These are phyloP conservation scores for Strix uralensis DNA, from an alignment of 2,113 vertebrate species.

Conservation along the genomic window DNA sequence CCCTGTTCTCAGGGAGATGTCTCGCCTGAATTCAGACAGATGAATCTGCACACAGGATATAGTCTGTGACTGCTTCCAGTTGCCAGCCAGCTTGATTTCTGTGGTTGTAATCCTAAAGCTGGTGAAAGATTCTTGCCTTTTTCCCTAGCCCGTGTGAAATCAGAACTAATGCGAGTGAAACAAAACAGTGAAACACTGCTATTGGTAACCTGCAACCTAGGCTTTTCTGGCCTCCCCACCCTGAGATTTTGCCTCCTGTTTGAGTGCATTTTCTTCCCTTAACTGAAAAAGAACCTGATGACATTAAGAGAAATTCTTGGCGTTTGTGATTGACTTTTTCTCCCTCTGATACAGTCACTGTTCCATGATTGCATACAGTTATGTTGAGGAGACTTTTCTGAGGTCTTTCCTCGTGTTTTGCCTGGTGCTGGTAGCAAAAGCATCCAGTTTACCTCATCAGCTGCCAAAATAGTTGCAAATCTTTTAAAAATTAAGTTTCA, in stretches of 20 bases:
- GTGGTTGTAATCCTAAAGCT: background rate
- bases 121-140: background rate
- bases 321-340: background rate
- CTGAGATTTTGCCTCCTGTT: background rate
- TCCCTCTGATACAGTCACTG: background rate
- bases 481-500: background rate
- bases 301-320: background rate
- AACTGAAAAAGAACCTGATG: background rate
- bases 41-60: rapidly evolving
- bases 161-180: background rate
- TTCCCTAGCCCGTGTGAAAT: background rate
- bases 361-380: background rate
- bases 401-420: background rate
- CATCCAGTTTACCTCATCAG: background rate
- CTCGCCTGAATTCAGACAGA: background rate
- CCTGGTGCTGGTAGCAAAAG: background rate
- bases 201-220: background rate
- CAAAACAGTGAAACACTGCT: background rate
- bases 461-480: background rate
- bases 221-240: background rate
- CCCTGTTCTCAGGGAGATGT: background rate
- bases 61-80: background rate
- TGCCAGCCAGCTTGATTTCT: background rate
- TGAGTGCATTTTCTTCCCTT: background rate
- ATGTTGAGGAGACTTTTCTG: background rate